phyloP scores from a whole-genome alignment of 1,140 invertebrate species.

The Tetramorium alpestre region DNA sequence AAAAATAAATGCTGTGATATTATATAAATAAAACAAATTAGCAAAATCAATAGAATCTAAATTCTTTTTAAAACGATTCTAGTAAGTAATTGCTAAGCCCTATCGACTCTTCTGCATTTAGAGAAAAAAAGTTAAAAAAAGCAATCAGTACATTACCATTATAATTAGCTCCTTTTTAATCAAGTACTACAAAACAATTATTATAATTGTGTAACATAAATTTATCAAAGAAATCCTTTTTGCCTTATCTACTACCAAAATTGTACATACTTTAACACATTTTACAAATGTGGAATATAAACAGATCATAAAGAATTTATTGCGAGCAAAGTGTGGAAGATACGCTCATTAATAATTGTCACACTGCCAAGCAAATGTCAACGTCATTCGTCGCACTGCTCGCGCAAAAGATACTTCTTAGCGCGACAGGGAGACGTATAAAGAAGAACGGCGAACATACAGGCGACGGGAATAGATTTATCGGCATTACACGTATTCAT shows the following conservation, averaged over 20 bases:
- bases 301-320: slow-evolving; percentile 29
- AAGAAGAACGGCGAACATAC: slow-evolving; percentile 41
- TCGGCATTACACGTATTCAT: slow-evolving; percentile 34
- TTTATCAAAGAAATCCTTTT: not conserved
- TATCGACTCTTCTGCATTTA: not conserved
- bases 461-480: slow-evolving; percentile 66
- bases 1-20: not conserved
- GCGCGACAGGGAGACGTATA: slow-evolving; percentile 17
- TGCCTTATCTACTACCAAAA: not conserved
- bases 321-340: slow-evolving; percentile 24
- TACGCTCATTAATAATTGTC: slow-evolving; percentile 64
- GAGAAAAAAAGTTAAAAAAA: not conserved
- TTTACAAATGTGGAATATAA: slow-evolving; percentile 30
- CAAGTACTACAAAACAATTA: not conserved
- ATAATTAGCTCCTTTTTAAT: not conserved
- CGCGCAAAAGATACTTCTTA: slow-evolving; percentile 2
- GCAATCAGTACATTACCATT: not conserved
- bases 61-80: not conserved
- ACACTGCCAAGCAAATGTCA: slow-evolving; percentile 56
- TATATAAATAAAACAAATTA: not conserved
- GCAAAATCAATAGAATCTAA: not conserved
- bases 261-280: not conserved
- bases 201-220: not conserved
- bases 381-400: slow-evolving; percentile 45
- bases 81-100: not conserved